Percentiles rank a stretch among this genome's conserved stretches.
Conservation (phyloP, 2,888 invertebrate species). For the Perdita meconis region DNA sequence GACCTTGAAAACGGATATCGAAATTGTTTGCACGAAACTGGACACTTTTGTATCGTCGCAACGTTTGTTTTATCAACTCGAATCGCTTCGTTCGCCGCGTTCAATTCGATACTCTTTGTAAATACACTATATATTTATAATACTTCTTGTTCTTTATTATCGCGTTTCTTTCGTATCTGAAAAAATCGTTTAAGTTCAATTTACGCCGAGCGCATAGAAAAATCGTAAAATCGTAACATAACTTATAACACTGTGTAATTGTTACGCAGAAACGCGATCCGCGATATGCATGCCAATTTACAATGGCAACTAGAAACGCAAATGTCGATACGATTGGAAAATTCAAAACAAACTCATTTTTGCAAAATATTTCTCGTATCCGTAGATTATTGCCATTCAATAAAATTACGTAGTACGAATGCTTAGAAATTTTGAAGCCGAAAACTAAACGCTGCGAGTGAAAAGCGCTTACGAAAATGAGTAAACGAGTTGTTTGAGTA, state of each 20-base stretch:
- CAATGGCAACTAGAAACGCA: constrained; percentile 19
- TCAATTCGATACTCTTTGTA: background rate
- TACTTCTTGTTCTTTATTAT: background rate
- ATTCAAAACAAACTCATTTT: too few relatives aligned
- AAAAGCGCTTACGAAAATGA: too few relatives aligned
- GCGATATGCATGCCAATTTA: constrained; percentile 8
- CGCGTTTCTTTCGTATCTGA: too few relatives aligned
- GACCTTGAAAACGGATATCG: constrained; percentile 4
- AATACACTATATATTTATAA: too few relatives aligned
- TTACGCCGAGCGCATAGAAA: too few relatives aligned
- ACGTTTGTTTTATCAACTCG: background rate
- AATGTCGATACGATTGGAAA: constrained; percentile 4
- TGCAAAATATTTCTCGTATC: background rate
- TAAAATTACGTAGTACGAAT: too few relatives aligned
- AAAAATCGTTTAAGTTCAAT: too few relatives aligned
- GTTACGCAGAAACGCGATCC: constrained; percentile 2
- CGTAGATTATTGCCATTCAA: too few relatives aligned
- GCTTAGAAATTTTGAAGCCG: too few relatives aligned
- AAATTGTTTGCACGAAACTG: background rate
- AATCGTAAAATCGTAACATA: background rate
- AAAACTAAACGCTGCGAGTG: too few relatives aligned
- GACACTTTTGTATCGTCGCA: background rate
- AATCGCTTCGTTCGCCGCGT: background rate
- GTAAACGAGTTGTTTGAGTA: too few relatives aligned
- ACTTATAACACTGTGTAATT: background rate